Conservation (phyloP, 2,113 vertebrate genomes). For the Ia io region DNA sequence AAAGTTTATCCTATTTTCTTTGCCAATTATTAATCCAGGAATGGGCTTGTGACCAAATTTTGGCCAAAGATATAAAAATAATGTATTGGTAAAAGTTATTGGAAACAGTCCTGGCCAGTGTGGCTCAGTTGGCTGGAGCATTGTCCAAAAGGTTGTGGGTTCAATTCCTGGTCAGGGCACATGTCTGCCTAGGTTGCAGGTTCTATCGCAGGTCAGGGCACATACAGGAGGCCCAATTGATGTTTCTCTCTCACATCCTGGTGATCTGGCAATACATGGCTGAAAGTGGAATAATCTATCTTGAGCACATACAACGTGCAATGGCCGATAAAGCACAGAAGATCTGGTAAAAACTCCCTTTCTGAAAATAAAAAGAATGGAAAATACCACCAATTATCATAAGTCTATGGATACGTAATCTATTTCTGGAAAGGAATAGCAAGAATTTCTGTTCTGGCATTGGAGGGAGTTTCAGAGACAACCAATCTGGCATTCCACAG, state of each 20-base stretch:
- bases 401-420: not conserved
- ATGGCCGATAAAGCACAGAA: not conserved
- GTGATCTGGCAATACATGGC: not conserved
- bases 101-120: not conserved
- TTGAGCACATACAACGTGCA: not conserved
- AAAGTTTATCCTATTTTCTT: not conserved
- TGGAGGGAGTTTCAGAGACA: not conserved
- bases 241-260: not conserved
- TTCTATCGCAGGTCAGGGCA: too few species aligned
- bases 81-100: not conserved
- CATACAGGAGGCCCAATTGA: not conserved
- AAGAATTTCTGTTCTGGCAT: not conserved
- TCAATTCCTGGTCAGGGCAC: not conserved
- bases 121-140: not conserved
- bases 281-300: not conserved
- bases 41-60: not conserved
- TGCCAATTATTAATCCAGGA: not conserved
- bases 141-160: not conserved
- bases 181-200: too few species aligned
- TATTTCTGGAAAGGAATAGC: not conserved
- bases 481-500: not conserved
- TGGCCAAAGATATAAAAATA: not conserved
- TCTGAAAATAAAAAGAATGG: not conserved
- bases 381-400: not conserved
- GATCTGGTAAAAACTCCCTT: not conserved